A percentile compares a stretch with the other conserved stretches of the same genome.
Evolutionary conservation across 1,140 invertebrate genomes (phyloP).

Genomic region (Drosophila pandora): DNA sequence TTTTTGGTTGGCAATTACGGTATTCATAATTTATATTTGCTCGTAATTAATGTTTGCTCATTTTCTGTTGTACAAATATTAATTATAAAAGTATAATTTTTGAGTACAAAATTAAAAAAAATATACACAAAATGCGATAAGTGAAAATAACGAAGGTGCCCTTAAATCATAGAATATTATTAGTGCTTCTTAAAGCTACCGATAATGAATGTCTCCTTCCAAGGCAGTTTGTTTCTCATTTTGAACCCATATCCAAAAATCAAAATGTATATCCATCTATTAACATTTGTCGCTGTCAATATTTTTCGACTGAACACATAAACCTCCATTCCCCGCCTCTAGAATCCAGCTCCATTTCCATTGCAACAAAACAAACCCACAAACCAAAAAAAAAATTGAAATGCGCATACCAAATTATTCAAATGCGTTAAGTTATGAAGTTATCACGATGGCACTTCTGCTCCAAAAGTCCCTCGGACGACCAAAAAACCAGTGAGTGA

Average conservation of each 20-base stretch:
- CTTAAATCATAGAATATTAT: neutral
- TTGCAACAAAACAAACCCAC: conserved; percentile 43
- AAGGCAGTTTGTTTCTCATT: neutral
- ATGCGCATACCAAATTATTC: conserved; percentile 82
- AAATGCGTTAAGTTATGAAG: conserved; percentile 80
- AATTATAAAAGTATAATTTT: conserved; percentile 33
- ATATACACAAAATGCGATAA: conserved; percentile 10
- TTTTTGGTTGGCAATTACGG: conserved; percentile 29
- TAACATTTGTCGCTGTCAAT: conserved; percentile 77
- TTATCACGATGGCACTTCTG: conserved; percentile 78
- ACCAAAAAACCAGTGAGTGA: conserved; percentile 42
- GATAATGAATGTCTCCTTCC: neutral
- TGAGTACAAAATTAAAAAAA: neutral
- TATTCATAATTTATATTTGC: conserved; percentile 32
- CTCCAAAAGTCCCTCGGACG: conserved; percentile 24
- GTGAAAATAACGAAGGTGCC: neutral
- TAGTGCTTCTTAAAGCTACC: neutral
- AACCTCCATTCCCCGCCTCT: conserved; percentile 9
- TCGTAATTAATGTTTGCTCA: conserved; percentile 71
- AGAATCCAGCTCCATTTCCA: conserved; percentile 40
- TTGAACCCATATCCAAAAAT: conserved; percentile 20
- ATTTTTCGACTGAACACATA: conserved; percentile 49
- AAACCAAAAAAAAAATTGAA: conserved; percentile 58
- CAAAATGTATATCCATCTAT: conserved; percentile 31
- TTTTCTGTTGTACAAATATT: conserved; percentile 64